phyloP scores from a whole-genome alignment of 92 coral and sea anemone species.

The Epizoanthus scotinus region DNA sequence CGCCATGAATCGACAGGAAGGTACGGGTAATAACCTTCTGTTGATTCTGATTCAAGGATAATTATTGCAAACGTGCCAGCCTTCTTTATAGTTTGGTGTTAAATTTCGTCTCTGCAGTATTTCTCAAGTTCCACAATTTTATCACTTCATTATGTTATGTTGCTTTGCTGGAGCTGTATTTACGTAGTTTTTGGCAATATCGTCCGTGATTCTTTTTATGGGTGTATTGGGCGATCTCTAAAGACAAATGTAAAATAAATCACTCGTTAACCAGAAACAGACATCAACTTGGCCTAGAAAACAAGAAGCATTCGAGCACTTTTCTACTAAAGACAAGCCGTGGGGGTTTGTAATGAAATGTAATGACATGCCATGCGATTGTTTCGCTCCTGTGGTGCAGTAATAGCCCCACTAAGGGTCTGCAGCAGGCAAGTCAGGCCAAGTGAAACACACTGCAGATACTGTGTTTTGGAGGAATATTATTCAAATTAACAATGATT shows the following conservation, averaged over 20 bases:
- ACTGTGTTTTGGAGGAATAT: too few species aligned
- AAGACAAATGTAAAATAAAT: not conserved
- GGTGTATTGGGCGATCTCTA: not conserved
- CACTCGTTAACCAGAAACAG: conserved; percentile 13
- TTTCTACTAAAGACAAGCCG: conserved; percentile 5
- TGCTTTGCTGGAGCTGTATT: not conserved
- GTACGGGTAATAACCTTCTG: not conserved
- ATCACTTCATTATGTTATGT: not conserved
- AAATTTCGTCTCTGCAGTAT: conserved; percentile 5
- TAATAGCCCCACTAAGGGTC: too few species aligned
- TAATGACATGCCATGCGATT: not conserved
- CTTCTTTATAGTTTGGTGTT: conserved; percentile 15
- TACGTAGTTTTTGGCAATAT: not conserved
- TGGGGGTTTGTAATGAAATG: not conserved
- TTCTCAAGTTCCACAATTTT: not conserved
- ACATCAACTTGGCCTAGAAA: conserved; percentile 1
- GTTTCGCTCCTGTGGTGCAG: too few species aligned
- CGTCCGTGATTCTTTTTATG: not conserved
- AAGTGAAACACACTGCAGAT: too few species aligned
- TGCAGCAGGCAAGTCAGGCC: too few species aligned
- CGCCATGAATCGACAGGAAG: not conserved
- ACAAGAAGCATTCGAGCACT: not conserved
- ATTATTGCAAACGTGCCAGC: not conserved
- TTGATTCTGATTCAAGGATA: conserved; percentile 2
- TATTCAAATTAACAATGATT: too few species aligned